Percentiles rank a stretch among this genome's conserved stretches.
phyloP scores from a whole-genome alignment of 2,113 vertebrate genomes.

The Ptychochromis oligacanthus region DNA sequence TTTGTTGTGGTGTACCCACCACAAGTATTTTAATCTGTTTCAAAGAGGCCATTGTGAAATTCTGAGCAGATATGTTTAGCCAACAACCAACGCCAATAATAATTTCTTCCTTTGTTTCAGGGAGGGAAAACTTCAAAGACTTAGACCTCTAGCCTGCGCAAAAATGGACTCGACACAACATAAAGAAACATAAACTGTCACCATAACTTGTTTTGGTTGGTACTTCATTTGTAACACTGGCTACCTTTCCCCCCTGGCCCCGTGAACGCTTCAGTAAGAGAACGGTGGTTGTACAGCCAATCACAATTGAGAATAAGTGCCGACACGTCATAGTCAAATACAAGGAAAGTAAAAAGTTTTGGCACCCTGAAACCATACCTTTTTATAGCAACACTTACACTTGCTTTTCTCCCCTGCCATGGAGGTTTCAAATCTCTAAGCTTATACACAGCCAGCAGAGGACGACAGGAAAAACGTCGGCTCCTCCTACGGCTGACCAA shows the following conservation, averaged over 20 bases:
- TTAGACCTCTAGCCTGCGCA: too few relatives aligned
- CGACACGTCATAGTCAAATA: background rate
- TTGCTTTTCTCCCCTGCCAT: background rate
- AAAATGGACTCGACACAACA: too few relatives aligned
- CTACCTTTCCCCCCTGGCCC: background rate
- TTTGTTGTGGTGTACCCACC: too few relatives aligned
- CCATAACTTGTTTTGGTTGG: background rate
- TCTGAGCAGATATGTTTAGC: background rate
- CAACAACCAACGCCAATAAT: background rate
- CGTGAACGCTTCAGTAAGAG: background rate
- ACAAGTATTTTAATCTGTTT: background rate
- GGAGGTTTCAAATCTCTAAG: background rate
- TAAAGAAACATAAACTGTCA: too few relatives aligned
- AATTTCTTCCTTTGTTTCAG: too few relatives aligned
- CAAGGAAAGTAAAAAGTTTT: background rate
- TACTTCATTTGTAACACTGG: background rate
- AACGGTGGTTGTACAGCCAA: background rate
- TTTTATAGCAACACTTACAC: background rate
- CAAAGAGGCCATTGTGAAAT: background rate
- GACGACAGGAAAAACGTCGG: constrained; percentile 19
- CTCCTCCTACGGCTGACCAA: constrained; percentile 29
- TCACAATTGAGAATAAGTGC: background rate
- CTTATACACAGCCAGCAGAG: constrained; percentile 33
- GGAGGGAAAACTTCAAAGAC: too few relatives aligned
- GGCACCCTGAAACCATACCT: background rate